Evolutionary conservation across 1,140 invertebrate species (phyloP).

Genomic region (Leptopilina clavipes): DNA sequence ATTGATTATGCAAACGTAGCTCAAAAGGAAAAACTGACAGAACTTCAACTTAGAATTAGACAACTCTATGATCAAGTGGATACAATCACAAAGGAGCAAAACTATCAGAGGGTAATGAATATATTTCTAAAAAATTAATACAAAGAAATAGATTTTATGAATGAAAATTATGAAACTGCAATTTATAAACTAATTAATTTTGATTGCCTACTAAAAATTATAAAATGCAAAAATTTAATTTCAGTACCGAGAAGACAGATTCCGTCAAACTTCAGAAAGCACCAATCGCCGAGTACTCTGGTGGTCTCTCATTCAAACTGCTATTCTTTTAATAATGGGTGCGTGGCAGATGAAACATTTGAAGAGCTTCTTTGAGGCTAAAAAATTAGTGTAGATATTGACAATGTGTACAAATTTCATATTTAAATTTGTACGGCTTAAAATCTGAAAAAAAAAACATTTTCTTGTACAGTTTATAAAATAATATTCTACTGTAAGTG

Average conservation of each 20-base stretch:
- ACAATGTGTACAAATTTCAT: background rate
- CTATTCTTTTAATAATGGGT: slow-evolving; percentile 93
- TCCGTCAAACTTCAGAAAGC: slow-evolving; percentile 97
- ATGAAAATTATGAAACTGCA: too few species aligned
- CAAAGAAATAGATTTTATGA: slow-evolving; percentile 19
- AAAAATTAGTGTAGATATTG: slow-evolving; percentile 92
- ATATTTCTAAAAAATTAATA: slow-evolving; percentile 34
- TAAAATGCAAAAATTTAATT: slow-evolving; percentile 60
- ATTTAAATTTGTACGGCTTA: background rate
- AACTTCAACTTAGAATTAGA: slow-evolving; percentile 94
- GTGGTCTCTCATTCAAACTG: slow-evolving; percentile 97
- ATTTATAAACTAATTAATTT: too few species aligned
- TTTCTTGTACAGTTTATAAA: slow-evolving; percentile 3
- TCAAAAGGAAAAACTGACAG: slow-evolving; percentile 97
- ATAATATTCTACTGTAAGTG: background rate
- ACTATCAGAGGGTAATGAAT: slow-evolving; percentile 93
- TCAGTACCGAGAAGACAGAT: slow-evolving; percentile 97
- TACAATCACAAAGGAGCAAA: slow-evolving; percentile 99
- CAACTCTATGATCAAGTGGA: slow-evolving; percentile 98
- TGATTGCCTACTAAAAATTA: too few species aligned
- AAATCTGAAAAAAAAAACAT: background rate
- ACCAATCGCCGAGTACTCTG: slow-evolving; percentile 97
- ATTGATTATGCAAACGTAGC: slow-evolving; percentile 98
- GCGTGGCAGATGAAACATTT: slow-evolving; percentile 99
- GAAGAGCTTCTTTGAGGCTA: slow-evolving; percentile 99